These are phyloP conservation scores for Cuculus canorus DNA, from an alignment of 2,797 vertebrate genomes.

Conservation along the genomic window DNA sequence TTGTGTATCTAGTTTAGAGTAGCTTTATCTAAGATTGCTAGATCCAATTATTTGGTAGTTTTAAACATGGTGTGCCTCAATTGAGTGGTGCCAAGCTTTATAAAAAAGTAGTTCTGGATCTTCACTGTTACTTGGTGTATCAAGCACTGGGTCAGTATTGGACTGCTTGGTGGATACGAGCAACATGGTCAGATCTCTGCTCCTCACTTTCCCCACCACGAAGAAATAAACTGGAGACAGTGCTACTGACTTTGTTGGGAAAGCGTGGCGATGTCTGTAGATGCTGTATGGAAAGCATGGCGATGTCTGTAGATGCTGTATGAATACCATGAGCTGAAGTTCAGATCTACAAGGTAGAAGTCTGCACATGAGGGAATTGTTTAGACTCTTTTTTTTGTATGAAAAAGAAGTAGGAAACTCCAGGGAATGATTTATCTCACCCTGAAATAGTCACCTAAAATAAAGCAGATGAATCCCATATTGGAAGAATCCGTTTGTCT, in stretches of 20 bases:
- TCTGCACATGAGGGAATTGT: background rate
- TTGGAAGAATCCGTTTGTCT: slow-evolving; percentile 14
- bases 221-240: background rate
- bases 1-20: background rate
- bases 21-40: background rate
- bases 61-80: background rate
- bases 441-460: slow-evolving; percentile 36
- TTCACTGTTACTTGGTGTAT: background rate
- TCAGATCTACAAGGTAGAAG: background rate
- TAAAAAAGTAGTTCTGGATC: background rate
- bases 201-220: background rate
- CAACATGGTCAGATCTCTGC: too few relatives aligned
- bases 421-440: background rate
- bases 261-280: rapidly evolving
- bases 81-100: background rate
- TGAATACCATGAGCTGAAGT: background rate
- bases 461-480: background rate
- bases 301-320: background rate
- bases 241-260: background rate
- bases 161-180: background rate
- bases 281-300: background rate
- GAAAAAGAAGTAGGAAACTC: slow-evolving; percentile 22
- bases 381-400: background rate
- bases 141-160: background rate
- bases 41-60: background rate